Conservation (phyloP, 2,797 vertebrate species). For the Limnodromus scolopaceus region DNA sequence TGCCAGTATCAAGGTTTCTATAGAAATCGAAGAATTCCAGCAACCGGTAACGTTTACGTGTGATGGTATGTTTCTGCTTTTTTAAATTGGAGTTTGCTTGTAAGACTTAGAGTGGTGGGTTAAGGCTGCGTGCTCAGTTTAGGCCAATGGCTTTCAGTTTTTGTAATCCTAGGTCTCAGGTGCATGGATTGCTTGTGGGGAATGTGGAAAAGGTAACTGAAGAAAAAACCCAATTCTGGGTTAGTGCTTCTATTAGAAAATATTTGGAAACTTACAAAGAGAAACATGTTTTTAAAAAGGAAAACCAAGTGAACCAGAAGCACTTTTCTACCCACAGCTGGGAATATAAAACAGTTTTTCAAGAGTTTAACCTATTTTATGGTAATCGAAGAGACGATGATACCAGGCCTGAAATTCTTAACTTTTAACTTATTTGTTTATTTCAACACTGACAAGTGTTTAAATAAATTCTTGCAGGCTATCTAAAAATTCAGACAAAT, state of each 20-base stretch:
- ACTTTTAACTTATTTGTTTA: not conserved
- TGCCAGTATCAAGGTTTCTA: slow-evolving; percentile 94
- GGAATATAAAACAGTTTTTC: not conserved
- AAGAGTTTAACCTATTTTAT: not conserved
- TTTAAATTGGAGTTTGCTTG: not conserved
- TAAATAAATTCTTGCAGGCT: not conserved
- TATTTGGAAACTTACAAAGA: not conserved
- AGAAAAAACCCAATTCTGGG: not conserved
- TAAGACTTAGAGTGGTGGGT: not conserved
- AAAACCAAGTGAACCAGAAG: not conserved
- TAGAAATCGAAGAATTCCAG: slow-evolving; percentile 94
- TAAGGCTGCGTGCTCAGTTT: not conserved
- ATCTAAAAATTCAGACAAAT: not conserved
- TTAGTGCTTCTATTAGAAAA: not conserved
- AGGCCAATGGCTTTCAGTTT: not conserved
- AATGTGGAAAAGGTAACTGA: not conserved
- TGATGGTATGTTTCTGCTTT: slow-evolving; percentile 84
- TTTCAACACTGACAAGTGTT: not conserved
- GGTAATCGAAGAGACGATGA: not conserved
- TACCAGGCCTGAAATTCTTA: not conserved
- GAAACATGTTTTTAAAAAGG: not conserved
- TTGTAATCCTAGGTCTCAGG: not conserved
- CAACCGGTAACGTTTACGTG: slow-evolving; percentile 98
- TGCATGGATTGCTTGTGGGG: not conserved
- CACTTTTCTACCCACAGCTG: not conserved